Evolutionary conservation across 2,113 vertebrate species (phyloP).

Genomic region (Mormoops blainvillei): DNA sequence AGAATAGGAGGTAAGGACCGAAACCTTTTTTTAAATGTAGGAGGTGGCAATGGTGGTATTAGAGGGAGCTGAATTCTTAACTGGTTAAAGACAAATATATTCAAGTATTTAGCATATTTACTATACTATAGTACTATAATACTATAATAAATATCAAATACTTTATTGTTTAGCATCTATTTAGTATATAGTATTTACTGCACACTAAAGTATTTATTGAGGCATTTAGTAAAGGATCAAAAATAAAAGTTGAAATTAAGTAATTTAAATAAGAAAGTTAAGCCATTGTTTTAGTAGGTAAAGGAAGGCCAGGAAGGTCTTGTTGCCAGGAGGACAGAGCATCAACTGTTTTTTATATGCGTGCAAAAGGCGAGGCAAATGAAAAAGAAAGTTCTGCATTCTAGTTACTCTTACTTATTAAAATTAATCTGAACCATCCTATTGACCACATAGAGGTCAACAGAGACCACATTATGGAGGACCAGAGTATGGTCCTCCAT

Average conservation of each 20-base stretch:
- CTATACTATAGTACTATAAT: neutral
- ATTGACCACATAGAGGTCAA: neutral
- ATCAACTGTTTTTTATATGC: neutral
- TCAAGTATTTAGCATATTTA: neutral
- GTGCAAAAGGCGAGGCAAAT: neutral
- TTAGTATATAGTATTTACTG: neutral
- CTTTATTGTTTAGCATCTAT: neutral
- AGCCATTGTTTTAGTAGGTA: neutral
- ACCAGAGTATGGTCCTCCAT: neutral
- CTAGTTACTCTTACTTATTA: neutral
- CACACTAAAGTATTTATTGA: neutral
- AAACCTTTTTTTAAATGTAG: neutral
- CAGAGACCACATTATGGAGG: no score
- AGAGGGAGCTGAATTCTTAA: neutral
- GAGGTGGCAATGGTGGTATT: neutral
- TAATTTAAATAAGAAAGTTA: neutral
- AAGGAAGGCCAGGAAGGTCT: neutral
- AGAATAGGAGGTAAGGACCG: neutral
- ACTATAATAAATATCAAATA: neutral
- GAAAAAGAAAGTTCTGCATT: neutral
- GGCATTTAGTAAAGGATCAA: conserved; percentile 25
- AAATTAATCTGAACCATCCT: neutral
- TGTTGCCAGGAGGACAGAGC: neutral
- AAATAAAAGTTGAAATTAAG: conserved; percentile 36
- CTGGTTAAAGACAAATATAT: neutral